Evolutionary conservation across 2,888 invertebrate genomes (phyloP).

Genomic region (Xestoiulus laeticollis): DNA sequence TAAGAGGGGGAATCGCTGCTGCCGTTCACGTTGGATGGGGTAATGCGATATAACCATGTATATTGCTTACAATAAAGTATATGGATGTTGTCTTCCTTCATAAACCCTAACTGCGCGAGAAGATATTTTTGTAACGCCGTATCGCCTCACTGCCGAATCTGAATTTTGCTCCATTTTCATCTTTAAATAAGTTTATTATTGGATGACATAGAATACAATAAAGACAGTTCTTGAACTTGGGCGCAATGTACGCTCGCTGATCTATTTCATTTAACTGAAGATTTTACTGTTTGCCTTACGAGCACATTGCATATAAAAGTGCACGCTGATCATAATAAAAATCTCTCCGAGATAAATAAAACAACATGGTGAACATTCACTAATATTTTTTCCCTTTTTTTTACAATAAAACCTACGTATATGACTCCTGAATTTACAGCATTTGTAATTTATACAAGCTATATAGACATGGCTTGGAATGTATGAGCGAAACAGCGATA

Average conservation of each 20-base stretch:
- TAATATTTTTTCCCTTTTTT: background rate
- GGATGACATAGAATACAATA: background rate
- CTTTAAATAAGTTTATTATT: conserved; percentile 39
- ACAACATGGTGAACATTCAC: background rate
- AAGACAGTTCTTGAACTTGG: conserved; percentile 40
- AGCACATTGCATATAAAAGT: background rate
- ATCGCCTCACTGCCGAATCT: conserved; percentile 12
- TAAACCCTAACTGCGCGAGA: conserved; percentile 8
- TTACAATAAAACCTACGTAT: background rate
- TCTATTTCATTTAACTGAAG: conserved; percentile 35
- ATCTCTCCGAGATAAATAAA: conserved; percentile 23
- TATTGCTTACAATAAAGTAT: conserved; percentile 43
- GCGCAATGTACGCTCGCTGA: conserved; percentile 20
- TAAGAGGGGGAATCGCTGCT: background rate
- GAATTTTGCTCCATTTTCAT: conserved; percentile 34
- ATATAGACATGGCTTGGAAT: background rate
- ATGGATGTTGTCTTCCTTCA: conserved; percentile 43
- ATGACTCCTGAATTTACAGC: background rate
- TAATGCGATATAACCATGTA: conserved; percentile 39
- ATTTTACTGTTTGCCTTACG: conserved; percentile 19
- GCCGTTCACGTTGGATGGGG: background rate
- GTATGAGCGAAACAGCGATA: background rate
- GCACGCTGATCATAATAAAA: conserved; percentile 24
- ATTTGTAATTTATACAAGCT: background rate
- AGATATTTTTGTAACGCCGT: conserved; percentile 35